These are phyloP conservation scores for Brachirus orientalis DNA, from an alignment of 2,113 vertebrate genomes.

Conservation along the genomic window DNA sequence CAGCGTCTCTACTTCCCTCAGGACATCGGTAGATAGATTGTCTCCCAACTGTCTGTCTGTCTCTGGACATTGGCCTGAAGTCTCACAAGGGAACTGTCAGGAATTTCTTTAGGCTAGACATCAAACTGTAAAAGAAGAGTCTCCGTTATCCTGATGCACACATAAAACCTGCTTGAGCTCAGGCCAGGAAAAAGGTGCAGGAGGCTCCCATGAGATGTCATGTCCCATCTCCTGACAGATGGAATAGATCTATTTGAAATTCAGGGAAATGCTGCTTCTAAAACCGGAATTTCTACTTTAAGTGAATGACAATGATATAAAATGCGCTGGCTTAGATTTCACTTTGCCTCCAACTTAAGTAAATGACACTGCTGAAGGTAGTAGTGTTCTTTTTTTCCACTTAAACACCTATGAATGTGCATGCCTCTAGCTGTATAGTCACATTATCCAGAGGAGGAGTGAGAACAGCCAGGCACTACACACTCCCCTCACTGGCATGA, in stretches of 20 bases:
- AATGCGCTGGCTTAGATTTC: conserved; percentile 36
- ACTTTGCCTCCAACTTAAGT: conserved; percentile 15
- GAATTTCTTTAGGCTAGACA: conserved; percentile 48
- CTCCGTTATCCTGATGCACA: conserved; percentile 68
- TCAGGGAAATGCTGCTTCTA: conserved; percentile 17
- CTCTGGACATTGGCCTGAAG: conserved; percentile 22
- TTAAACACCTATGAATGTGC: conserved; percentile 1
- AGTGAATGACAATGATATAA: conserved; percentile 9
- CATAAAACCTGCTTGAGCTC: conserved; percentile 58
- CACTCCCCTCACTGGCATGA: conserved; percentile 22
- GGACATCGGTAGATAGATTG: conserved; percentile 19
- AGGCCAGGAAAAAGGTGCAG: conserved; percentile 55
- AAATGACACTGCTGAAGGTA: conserved; percentile 18
- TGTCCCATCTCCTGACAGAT: conserved; percentile 40
- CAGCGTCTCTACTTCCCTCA: conserved; percentile 8
- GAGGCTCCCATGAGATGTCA: conserved; percentile 40
- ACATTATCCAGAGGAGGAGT: conserved; percentile 25
- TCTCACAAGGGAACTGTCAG: conserved; percentile 14
- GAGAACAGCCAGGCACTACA: conserved; percentile 23
- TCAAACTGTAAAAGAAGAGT: conserved; percentile 38
- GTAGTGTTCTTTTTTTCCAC: conserved; percentile 1
- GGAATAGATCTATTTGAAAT: conserved; percentile 49
- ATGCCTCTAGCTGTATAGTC: not conserved
- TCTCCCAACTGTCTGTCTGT: conserved; percentile 39
- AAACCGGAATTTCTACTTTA: conserved; percentile 34